Evolutionary conservation across 2,113 vertebrate species (phyloP).

Genomic region (Falco punctatus): DNA sequence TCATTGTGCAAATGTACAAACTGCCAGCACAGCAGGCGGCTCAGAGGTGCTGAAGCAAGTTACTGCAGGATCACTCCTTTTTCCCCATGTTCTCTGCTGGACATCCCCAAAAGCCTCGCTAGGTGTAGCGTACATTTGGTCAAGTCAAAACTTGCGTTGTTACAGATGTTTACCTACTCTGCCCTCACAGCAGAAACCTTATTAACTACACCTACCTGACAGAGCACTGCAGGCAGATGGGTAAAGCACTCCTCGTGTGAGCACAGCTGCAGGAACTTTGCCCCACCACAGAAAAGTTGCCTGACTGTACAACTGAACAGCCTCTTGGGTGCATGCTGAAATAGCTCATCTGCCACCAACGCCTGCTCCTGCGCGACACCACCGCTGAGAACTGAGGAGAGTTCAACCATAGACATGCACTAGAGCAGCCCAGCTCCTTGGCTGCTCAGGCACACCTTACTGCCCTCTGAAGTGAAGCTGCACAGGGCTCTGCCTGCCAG

Average conservation of each 20-base stretch:
- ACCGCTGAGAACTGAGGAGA: accelerated
- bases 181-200: neutral
- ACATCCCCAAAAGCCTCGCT: neutral
- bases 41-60: neutral
- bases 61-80: accelerated
- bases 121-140: too few species aligned
- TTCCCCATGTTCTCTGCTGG: neutral
- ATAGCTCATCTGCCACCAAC: neutral
- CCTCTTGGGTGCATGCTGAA: neutral
- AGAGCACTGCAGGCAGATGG: neutral
- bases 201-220: neutral
- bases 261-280: neutral
- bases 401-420: neutral
- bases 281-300: neutral
- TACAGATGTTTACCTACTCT: neutral
- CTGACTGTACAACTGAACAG: accelerated
- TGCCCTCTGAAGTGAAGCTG: neutral
- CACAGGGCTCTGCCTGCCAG: neutral
- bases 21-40: neutral
- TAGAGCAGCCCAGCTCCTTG: too few species aligned
- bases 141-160: neutral
- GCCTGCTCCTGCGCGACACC: neutral
- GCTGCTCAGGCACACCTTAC: neutral
- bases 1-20: neutral
- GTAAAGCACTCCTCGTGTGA: accelerated